A percentile compares a stretch with the other conserved stretches of the same genome.
phyloP scores from a whole-genome alignment of 2,113 vertebrate species.

The Alces alces region DNA sequence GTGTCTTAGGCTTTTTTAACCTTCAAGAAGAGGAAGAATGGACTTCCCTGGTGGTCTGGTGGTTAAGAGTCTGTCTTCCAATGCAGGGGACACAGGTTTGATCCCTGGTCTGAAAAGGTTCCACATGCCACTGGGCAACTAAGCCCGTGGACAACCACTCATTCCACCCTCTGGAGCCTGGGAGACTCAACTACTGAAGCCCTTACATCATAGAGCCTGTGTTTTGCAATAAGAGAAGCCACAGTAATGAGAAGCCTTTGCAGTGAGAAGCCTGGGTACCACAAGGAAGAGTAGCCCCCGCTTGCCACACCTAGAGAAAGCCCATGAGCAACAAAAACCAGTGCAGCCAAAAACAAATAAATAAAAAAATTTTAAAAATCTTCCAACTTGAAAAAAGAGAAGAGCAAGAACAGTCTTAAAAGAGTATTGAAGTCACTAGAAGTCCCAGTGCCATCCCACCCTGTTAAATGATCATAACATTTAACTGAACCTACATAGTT shows the following conservation, averaged over 20 bases:
- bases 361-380: not conserved
- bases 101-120: not conserved
- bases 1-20: not conserved
- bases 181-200: not conserved
- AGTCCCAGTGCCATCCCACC: not conserved
- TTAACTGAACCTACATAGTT: not conserved
- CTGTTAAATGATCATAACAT: not conserved
- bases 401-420: not conserved
- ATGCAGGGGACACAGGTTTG: not conserved
- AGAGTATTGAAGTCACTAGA: not conserved
- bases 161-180: not conserved
- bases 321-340: not conserved
- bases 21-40: not conserved
- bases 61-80: not conserved
- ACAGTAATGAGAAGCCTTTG: not conserved
- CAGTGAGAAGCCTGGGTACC: not conserved
- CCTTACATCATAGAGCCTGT: not conserved
- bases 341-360: not conserved
- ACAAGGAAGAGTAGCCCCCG: not conserved
- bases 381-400: not conserved
- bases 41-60: not conserved
- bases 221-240: not conserved
- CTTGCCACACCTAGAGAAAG: not conserved
- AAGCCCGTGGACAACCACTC: not conserved
- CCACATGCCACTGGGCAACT: not conserved